A percentile compares a stretch with the other conserved stretches of the same genome.
Conservation (phyloP, 2,888 invertebrate genomes). For the Luperina testacea region DNA sequence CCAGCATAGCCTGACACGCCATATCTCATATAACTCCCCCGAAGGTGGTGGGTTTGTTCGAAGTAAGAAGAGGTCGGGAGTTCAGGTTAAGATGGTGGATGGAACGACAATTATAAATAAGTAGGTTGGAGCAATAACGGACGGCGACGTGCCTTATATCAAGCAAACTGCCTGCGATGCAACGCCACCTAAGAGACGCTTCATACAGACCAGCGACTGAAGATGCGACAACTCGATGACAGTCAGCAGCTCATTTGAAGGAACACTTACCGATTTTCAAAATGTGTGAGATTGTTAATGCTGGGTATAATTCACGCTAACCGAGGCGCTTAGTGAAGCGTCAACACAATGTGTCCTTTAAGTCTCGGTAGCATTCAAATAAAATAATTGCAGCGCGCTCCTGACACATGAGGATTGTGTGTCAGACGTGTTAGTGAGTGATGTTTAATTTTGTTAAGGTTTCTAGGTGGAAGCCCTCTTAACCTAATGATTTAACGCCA, state of each 20-base stretch:
- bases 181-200: constrained; percentile 86
- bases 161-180: constrained; percentile 89
- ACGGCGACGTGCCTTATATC: constrained; percentile 88
- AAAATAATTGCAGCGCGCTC: constrained; percentile 25
- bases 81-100: constrained; percentile 74
- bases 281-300: constrained; percentile 16
- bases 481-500: background rate
- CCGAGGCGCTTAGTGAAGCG: constrained; percentile 32
- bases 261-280: constrained; percentile 16
- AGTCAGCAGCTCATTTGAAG: constrained; percentile 15
- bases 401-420: constrained; percentile 24
- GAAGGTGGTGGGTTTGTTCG: constrained; percentile 44
- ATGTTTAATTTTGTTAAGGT: constrained; percentile 22
- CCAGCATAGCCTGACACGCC: constrained; percentile 67
- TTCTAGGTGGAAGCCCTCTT: background rate
- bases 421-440: constrained; percentile 27
- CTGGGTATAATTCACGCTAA: constrained; percentile 26
- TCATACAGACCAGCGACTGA: constrained; percentile 69
- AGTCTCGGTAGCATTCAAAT: constrained; percentile 12
- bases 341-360: constrained; percentile 38
- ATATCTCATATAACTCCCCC: constrained; percentile 54
- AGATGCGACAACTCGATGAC: constrained; percentile 46
- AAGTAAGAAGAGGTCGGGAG: constrained; percentile 65
- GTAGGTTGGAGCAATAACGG: constrained; percentile 89
- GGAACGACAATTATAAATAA: constrained; percentile 88